Conservation (phyloP, 2,888 invertebrate species). For the Atethmia centrago region DNA sequence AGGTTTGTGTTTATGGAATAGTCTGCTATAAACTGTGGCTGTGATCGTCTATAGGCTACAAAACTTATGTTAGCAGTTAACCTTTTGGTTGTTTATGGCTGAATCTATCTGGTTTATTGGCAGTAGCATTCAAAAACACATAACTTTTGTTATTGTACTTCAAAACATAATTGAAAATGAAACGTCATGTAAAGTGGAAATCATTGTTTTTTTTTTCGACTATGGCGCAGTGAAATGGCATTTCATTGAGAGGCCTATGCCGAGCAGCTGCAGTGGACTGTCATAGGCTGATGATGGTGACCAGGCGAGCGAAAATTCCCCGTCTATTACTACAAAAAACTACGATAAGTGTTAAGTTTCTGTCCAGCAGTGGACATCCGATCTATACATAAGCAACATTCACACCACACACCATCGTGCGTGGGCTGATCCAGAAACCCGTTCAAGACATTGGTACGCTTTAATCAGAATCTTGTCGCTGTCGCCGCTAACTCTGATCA, state of each 20-base stretch:
- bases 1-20: conserved; percentile 31
- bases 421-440: conserved; percentile 42
- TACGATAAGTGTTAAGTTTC: not conserved
- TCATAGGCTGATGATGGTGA: not conserved
- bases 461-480: conserved; percentile 31
- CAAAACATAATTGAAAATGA: conserved; percentile 23
- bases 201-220: too few species aligned
- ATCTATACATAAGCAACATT: conserved; percentile 9
- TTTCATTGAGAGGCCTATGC: not conserved
- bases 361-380: conserved; percentile 8
- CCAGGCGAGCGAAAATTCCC: not conserved
- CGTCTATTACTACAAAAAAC: not conserved
- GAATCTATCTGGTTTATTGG: conserved; percentile 23
- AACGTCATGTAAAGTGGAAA: not conserved
- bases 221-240: not conserved
- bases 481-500: conserved; percentile 33
- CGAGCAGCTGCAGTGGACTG: not conserved
- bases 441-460: conserved; percentile 24
- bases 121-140: conserved; percentile 18
- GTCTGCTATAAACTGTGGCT: conserved; percentile 26
- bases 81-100: conserved; percentile 26
- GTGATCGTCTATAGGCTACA: not conserved
- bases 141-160: not conserved
- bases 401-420: conserved; percentile 20
- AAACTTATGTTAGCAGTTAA: conserved; percentile 3